Conservation (phyloP, 2,888 invertebrate species). For the Caradrina kadenii region DNA sequence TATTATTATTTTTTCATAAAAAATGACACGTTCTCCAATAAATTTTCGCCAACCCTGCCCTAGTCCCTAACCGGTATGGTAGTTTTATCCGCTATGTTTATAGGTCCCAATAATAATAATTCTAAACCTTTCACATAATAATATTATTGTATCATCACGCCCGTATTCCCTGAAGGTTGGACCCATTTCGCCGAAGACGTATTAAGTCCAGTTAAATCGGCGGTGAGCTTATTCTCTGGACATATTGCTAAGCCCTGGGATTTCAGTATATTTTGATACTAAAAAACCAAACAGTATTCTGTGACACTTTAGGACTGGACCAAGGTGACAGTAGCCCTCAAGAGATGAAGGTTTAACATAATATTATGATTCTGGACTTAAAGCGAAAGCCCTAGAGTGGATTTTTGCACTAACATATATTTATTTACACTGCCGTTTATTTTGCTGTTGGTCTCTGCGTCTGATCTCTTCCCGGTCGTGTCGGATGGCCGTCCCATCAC, state of each 20-base stretch:
- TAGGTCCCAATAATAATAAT: constrained; percentile 28
- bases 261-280: constrained; percentile 5
- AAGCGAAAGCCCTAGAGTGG: too few species aligned
- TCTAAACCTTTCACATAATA: constrained; percentile 16
- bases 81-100: constrained; percentile 12
- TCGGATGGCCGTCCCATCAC: too few species aligned
- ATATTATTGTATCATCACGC: constrained; percentile 36
- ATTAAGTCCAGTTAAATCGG: constrained; percentile 44
- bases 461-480: too few species aligned
- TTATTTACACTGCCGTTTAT: too few species aligned
- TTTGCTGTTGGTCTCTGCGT: too few species aligned
- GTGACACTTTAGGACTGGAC: neutral
- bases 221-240: constrained; percentile 16
- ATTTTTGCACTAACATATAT: too few species aligned
- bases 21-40: too few species aligned
- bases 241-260: constrained; percentile 18
- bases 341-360: neutral
- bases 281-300: constrained; percentile 20
- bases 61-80: neutral
- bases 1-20: too few species aligned
- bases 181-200: constrained; percentile 37
- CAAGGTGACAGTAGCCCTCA: neutral
- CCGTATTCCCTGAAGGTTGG: constrained; percentile 23
- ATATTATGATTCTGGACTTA: neutral
- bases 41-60: too few species aligned